These are phyloP conservation scores for Drosophila mayri DNA, from an alignment of 1,140 invertebrate genomes.

Conservation along the genomic window DNA sequence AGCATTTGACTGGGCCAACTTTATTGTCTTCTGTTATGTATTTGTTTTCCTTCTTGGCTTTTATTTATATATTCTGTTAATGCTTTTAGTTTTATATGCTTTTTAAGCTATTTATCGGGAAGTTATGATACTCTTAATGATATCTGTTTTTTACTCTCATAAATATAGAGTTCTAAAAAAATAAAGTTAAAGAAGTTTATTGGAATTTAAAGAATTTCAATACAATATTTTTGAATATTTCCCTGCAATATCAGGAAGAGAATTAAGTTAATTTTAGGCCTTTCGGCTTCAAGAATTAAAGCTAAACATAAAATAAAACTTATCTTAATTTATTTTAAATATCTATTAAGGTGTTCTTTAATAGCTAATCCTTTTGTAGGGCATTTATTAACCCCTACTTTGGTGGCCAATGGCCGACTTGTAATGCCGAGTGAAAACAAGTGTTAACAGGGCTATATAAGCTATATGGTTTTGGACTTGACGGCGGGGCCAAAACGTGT, in stretches of 20 bases:
- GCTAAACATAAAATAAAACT: background rate
- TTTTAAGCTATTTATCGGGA: constrained; percentile 3
- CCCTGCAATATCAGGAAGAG: background rate
- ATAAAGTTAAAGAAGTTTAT: too few relatives aligned
- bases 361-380: background rate
- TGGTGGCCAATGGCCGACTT: constrained; percentile 9
- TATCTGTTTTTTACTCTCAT: too few relatives aligned
- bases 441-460: constrained; percentile 57
- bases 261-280: background rate
- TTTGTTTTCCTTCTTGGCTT: constrained; percentile 11
- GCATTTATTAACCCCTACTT: constrained; percentile 17
- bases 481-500: constrained; percentile 63
- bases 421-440: constrained; percentile 50
- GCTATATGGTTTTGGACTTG: constrained; percentile 53
- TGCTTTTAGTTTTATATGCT: constrained; percentile 7
- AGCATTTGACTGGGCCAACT: constrained; percentile 38
- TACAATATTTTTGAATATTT: background rate
- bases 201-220: too few relatives aligned
- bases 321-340: background rate
- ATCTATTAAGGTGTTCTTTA: too few relatives aligned
- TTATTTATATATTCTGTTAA: background rate
- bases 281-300: background rate
- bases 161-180: too few relatives aligned
- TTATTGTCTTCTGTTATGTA: constrained; percentile 36
- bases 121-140: background rate